Percentiles rank a stretch among this genome's conserved stretches.
phyloP scores from a whole-genome alignment of 2,888 invertebrate genomes.

The Harpalus rufipes region DNA sequence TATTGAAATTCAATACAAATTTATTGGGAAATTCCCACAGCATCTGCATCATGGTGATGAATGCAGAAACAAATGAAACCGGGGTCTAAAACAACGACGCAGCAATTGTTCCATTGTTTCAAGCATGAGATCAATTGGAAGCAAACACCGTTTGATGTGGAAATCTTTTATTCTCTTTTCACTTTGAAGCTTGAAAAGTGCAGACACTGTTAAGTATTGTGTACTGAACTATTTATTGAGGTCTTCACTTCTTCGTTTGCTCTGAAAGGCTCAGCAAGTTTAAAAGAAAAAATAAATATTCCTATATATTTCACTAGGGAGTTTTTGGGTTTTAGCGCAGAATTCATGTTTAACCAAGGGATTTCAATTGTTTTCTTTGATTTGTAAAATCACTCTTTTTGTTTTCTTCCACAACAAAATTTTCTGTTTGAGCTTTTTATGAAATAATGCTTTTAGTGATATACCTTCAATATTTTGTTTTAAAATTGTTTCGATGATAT shows the following conservation, averaged over 20 bases:
- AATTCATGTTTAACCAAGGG: conserved; percentile 17
- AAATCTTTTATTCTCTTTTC: conserved; percentile 7
- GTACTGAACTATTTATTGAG: conserved; percentile 22
- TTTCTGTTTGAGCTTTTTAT: not conserved
- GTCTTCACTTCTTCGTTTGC: not conserved
- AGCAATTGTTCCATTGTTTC: conserved; percentile 42
- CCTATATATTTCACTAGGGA: conserved; percentile 25
- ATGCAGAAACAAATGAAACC: conserved; percentile 20
- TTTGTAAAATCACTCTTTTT: not conserved
- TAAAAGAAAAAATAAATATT: conserved; percentile 14
- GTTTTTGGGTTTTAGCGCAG: conserved; percentile 6
- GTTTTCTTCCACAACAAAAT: not conserved
- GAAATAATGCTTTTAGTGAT: not conserved
- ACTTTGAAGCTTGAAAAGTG: conserved; percentile 20
- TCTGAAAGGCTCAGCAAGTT: not conserved
- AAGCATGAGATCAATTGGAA: conserved; percentile 37
- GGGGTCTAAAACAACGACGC: conserved; percentile 33
- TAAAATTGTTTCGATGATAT: conserved; percentile 1
- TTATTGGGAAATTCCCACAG: conserved; percentile 10
- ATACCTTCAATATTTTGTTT: not conserved
- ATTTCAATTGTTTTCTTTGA: conserved; percentile 33
- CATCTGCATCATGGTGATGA: not conserved
- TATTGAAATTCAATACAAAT: conserved; percentile 36
- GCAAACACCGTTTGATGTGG: conserved; percentile 36
- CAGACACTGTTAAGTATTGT: conserved; percentile 41